Percentiles rank a stretch among this genome's conserved stretches.
These are phyloP conservation scores for Phymastichus coffea DNA, from an alignment of 1,140 invertebrate species.

Conservation along the genomic window DNA sequence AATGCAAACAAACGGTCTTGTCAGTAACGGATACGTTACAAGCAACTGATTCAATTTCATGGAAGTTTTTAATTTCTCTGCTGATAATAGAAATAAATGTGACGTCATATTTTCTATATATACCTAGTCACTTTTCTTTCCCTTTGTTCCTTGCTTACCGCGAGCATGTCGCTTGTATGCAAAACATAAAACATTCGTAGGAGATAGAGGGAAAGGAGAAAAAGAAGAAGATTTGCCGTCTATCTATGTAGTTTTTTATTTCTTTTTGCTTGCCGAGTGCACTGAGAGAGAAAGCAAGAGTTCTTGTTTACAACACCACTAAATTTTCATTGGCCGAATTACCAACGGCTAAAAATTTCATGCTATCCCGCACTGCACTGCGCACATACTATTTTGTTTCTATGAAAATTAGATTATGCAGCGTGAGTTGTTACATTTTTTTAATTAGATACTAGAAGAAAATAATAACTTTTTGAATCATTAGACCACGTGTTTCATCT, in stretches of 20 bases:
- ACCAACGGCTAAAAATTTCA: not conserved
- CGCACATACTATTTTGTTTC: not conserved
- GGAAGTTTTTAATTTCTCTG: too few species aligned
- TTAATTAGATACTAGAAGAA: too few species aligned
- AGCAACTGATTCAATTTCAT: too few species aligned
- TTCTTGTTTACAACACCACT: not conserved
- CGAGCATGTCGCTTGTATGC: constrained; percentile 3
- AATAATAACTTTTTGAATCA: too few species aligned
- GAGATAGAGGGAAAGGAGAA: not conserved
- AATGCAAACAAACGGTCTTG: too few species aligned
- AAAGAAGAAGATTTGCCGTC: not conserved
- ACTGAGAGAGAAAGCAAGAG: not conserved
- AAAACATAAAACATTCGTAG: not conserved
- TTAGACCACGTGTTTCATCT: too few species aligned
- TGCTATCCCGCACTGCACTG: not conserved
- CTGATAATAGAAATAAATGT: too few species aligned
- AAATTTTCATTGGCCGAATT: constrained; percentile 18
- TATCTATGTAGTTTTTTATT: not conserved
- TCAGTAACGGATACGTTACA: not conserved
- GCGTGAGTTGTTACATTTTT: too few species aligned
- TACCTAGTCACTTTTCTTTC: not conserved
- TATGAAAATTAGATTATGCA: too few species aligned
- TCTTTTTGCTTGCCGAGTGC: not conserved
- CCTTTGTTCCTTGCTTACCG: constrained; percentile 5
- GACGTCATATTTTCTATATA: not conserved